Percentiles rank a stretch among this genome's conserved stretches.
phyloP scores from a whole-genome alignment of 2,113 vertebrate species.

The Cebus imitator region DNA sequence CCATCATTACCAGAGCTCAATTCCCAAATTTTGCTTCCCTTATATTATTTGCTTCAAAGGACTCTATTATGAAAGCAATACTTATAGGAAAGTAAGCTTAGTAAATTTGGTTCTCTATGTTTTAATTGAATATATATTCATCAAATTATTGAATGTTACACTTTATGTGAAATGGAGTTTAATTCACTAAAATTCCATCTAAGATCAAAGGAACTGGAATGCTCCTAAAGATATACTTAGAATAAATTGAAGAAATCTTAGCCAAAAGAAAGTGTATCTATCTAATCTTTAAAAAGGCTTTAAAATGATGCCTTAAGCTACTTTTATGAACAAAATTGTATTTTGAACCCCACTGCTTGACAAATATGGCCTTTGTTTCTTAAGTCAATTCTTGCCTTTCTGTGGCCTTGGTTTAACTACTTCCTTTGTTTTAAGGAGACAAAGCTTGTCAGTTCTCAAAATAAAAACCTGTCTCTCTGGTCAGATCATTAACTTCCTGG shows the following conservation, averaged over 20 bases:
- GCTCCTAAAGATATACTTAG: background rate
- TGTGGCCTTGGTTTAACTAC: background rate
- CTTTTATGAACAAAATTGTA: background rate
- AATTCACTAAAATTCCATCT: background rate
- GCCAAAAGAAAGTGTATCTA: background rate
- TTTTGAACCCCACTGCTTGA: background rate
- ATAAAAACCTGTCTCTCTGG: background rate
- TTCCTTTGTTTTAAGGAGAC: background rate
- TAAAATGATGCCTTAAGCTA: background rate
- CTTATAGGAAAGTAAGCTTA: background rate
- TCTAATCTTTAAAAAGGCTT: background rate
- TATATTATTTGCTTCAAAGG: background rate
- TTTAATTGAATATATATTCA: background rate
- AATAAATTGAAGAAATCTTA: background rate
- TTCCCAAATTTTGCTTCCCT: background rate
- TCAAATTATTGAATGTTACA: background rate
- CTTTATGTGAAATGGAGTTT: background rate
- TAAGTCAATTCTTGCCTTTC: background rate
- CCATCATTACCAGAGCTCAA: background rate
- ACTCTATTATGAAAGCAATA: background rate
- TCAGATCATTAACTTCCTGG: background rate
- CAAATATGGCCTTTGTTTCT: background rate
- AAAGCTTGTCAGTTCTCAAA: constrained; percentile 3
- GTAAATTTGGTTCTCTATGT: background rate
- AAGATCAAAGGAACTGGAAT: background rate